Evolutionary conservation across 37 sponge, comb jelly and placozoan species (phyloP).

Genomic region (Petrosia ficiformis): DNA sequence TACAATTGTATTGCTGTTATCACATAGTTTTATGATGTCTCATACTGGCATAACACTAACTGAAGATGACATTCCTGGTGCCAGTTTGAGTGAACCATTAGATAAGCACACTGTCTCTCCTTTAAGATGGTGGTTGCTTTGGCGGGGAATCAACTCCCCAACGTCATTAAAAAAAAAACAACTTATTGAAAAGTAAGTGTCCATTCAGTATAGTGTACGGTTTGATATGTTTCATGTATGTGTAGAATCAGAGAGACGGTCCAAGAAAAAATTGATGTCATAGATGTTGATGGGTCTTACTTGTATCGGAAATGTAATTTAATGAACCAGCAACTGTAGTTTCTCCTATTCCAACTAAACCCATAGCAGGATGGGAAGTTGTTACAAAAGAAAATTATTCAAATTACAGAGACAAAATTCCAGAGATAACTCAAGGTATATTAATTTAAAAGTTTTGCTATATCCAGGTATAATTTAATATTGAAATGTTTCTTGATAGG

Average conservation of each 20-base stretch:
- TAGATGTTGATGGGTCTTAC: conserved; percentile 13
- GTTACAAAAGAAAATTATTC: neutral
- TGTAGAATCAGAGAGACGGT: neutral
- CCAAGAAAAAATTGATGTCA: neutral
- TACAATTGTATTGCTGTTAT: too few species aligned
- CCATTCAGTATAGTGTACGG: neutral
- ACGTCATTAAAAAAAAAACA: conserved; percentile 5
- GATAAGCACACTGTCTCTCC: conserved; percentile 23
- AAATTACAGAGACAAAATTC: neutral
- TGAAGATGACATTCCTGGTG: conserved; percentile 51
- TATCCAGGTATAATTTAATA: neutral
- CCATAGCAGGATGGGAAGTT: neutral
- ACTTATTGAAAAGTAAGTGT: conserved; percentile 1
- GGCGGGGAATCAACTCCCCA: conserved; percentile 11
- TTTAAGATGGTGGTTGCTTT: conserved; percentile 41
- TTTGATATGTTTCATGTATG: neutral
- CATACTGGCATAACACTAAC: too few species aligned
- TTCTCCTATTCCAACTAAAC: neutral
- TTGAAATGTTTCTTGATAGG: neutral
- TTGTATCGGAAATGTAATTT: neutral
- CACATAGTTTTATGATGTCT: too few species aligned
- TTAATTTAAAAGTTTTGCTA: neutral
- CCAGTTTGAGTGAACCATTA: conserved; percentile 17
- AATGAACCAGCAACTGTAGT: neutral
- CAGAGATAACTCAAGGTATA: neutral